phyloP scores from a whole-genome alignment of 37 sponge, comb jelly and placozoan species.

The Sycon ciliatum region DNA sequence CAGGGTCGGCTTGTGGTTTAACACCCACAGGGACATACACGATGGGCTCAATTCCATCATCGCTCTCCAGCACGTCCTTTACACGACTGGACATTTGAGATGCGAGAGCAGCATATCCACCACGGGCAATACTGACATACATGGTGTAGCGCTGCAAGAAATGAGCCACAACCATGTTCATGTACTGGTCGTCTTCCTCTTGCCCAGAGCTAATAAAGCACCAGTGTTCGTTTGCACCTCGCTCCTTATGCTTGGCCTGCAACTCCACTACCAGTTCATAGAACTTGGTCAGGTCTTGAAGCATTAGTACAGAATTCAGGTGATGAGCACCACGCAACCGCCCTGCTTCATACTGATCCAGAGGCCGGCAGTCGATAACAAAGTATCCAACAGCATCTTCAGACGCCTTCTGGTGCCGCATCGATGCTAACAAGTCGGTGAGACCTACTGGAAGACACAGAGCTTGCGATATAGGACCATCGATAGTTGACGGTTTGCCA shows the following conservation, averaged over 20 bases:
- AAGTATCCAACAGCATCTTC: conserved; percentile 45
- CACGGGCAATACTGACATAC: conserved; percentile 64
- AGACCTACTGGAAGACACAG: background rate
- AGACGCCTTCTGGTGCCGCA: background rate
- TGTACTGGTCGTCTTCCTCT: conserved; percentile 81
- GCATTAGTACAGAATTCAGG: conserved; percentile 74
- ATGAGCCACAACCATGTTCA: conserved; percentile 86
- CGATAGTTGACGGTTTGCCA: conserved; percentile 9
- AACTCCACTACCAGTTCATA: too few relatives aligned
- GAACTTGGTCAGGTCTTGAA: too few relatives aligned
- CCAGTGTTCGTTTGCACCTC: conserved; percentile 60
- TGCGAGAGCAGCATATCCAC: too few relatives aligned
- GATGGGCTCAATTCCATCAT: too few relatives aligned
- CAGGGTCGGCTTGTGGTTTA: too few relatives aligned
- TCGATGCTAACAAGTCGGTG: background rate
- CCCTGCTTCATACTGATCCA: conserved; percentile 68
- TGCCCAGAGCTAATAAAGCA: conserved; percentile 86
- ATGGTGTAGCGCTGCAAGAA: conserved; percentile 55
- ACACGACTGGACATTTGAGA: too few relatives aligned
- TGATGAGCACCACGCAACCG: conserved; percentile 56
- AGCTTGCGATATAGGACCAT: background rate
- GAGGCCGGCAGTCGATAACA: conserved; percentile 82
- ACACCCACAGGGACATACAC: too few relatives aligned
- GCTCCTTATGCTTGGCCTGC: too few relatives aligned
- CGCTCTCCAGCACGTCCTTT: too few relatives aligned